A percentile compares a stretch with the other conserved stretches of the same genome.
These are phyloP conservation scores for Galerucella nymphaeae DNA, from an alignment of 2,888 invertebrate species.

Conservation along the genomic window DNA sequence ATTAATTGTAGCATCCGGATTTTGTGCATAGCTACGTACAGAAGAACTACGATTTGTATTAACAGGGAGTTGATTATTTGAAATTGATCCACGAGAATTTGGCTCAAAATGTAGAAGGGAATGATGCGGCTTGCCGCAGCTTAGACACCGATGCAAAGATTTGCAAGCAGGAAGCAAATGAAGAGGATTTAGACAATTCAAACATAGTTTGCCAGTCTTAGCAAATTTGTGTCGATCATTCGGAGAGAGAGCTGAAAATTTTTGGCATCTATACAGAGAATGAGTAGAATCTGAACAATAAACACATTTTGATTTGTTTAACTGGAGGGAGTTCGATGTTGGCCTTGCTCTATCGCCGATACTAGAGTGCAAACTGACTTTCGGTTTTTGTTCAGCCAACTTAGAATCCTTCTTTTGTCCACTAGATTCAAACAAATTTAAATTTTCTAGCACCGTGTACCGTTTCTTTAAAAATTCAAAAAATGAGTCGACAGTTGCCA, in stretches of 20 bases:
- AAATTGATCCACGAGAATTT: too few relatives aligned
- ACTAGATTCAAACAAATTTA: neutral
- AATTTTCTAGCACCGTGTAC: slow-evolving; percentile 2
- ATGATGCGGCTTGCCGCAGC: neutral
- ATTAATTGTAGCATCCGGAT: too few relatives aligned
- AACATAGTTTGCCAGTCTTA: too few relatives aligned
- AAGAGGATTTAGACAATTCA: too few relatives aligned
- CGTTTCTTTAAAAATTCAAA: slow-evolving; percentile 6
- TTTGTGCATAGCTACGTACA: too few relatives aligned
- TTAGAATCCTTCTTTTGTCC: neutral
- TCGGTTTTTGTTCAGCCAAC: neutral
- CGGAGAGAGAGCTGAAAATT: too few relatives aligned
- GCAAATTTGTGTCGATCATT: too few relatives aligned
- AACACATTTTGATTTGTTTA: neutral
- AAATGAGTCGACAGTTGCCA: neutral
- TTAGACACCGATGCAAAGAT: too few relatives aligned
- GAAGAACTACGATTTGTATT: too few relatives aligned
- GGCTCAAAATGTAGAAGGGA: too few relatives aligned
- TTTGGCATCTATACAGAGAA: too few relatives aligned
- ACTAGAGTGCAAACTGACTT: neutral
- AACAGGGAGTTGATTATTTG: neutral
- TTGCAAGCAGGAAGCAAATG: too few relatives aligned
- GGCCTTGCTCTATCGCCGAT: neutral
- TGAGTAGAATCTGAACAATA: neutral
- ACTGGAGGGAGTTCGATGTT: neutral